Percentiles rank a stretch among this genome's conserved stretches.
Evolutionary conservation across 2,797 vertebrate species (phyloP).

Genomic region (Florisuga fusca): DNA sequence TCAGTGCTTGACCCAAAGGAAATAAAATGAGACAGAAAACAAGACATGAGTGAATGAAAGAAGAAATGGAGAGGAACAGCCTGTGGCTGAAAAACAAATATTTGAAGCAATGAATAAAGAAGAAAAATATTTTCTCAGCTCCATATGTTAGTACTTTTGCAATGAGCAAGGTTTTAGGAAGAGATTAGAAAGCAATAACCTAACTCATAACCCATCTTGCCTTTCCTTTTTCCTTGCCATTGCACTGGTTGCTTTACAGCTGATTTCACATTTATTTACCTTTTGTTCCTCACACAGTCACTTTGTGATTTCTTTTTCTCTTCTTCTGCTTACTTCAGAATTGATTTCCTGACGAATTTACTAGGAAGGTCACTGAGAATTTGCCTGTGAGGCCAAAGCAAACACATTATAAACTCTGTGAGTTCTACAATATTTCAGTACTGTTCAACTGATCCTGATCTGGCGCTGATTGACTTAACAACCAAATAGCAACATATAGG

Average conservation of each 20-base stretch:
- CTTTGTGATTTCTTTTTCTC: neutral
- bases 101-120: neutral
- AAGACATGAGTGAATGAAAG: neutral
- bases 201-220: neutral
- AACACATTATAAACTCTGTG: neutral
- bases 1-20: neutral
- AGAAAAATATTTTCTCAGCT: neutral
- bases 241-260: neutral
- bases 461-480: neutral
- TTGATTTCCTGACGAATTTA: conserved; percentile 11
- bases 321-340: neutral
- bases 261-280: neutral
- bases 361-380: neutral
- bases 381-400: neutral
- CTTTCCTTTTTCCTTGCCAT: neutral
- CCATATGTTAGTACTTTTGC: neutral
- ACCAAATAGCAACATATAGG: neutral
- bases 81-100: neutral
- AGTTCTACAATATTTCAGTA: neutral
- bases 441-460: neutral
- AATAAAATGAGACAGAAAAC: neutral
- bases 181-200: neutral
- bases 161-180: neutral
- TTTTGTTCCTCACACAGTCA: neutral
- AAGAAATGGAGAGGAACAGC: neutral